Evolutionary conservation across 2,113 vertebrate species (phyloP), one percentile per base, ranked within the genome.

Genomic region (Percina caprodes): DNA sequence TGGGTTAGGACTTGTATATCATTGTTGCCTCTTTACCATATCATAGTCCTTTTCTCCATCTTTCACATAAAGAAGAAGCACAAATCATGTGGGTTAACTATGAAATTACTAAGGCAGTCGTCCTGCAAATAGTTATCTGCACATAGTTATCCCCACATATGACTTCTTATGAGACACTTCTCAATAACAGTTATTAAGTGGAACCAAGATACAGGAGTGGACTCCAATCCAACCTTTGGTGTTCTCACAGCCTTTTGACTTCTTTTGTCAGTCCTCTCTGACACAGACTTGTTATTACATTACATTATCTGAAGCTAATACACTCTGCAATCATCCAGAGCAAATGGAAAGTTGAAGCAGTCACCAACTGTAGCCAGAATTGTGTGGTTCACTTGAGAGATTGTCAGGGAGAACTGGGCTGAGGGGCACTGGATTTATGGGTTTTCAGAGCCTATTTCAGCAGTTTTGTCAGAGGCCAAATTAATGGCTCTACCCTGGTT

Each of bases 311-410:
- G 12, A 74, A 73, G 62, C 52, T 66, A 74, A 63, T 26, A 42
- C 24, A 46, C 80, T 85, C 49, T 4, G 49, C 16, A 54, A 23
- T 79, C 6, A 19, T 59, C 42, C 16, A 46, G 68, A 42, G 46
- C 35, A 39, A 79, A 83, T 80, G 54, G 69, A 65, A 89, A 87
- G 63, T 69, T 30, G 42, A 69, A 51, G 49, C 30, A 75, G 55
- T 69, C 68, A n/a, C 39, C 3, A 1, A 4, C 12, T 54, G 46
- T 16, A 14, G 69, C 45, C 67, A 87, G 46, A 70, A 54, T 52
- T 58, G 42, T 73, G 59, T 55, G 69, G 69, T 85, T 84, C 35
- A 69, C 67, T 52, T 54, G 67, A 51, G 55, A 42, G n/a, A 70
- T 60, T 77, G 46, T 84, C 61, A 8, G 18, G 33, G 51, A 48